phyloP scores from a whole-genome alignment of 37 sponge, comb jelly and placozoan genomes.

The Spongia lamella region DNA sequence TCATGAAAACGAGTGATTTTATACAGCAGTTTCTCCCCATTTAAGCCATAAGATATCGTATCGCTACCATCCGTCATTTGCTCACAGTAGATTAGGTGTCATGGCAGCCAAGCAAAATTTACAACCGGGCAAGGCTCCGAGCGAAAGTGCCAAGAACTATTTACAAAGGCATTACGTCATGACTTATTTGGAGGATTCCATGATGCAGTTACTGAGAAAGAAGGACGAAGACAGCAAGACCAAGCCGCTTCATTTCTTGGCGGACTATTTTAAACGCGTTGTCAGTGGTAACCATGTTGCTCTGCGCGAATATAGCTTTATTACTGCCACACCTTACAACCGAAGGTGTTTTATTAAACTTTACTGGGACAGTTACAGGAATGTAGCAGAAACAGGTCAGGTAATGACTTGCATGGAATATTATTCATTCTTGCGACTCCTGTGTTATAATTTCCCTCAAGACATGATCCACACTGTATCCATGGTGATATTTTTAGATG shows the following conservation, averaged over 20 bases:
- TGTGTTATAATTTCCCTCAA: constrained; percentile 73
- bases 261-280: constrained; percentile 75
- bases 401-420: constrained; percentile 57
- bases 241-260: constrained; percentile 58
- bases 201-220: constrained; percentile 27
- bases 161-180: constrained; percentile 70
- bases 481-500: constrained; percentile 6
- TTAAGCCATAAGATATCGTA: too few relatives aligned
- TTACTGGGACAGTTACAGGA: constrained; percentile 46
- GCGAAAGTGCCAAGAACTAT: constrained; percentile 25
- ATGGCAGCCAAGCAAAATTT: too few relatives aligned
- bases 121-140: constrained; percentile 20
- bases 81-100: too few relatives aligned
- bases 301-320: constrained; percentile 66
- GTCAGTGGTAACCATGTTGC: constrained; percentile 65
- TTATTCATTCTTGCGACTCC: constrained; percentile 54
- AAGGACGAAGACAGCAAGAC: constrained; percentile 68
- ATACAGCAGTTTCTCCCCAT: too few relatives aligned
- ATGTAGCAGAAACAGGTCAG: constrained; percentile 36
- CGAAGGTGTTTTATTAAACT: constrained; percentile 66
- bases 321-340: constrained; percentile 80
- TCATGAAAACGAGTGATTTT: too few relatives aligned
- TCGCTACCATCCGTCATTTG: too few relatives aligned
- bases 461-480: constrained; percentile 10
- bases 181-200: constrained; percentile 69